These are phyloP conservation scores for Cygnus olor DNA, from an alignment of 2,797 vertebrate species.

Conservation along the genomic window DNA sequence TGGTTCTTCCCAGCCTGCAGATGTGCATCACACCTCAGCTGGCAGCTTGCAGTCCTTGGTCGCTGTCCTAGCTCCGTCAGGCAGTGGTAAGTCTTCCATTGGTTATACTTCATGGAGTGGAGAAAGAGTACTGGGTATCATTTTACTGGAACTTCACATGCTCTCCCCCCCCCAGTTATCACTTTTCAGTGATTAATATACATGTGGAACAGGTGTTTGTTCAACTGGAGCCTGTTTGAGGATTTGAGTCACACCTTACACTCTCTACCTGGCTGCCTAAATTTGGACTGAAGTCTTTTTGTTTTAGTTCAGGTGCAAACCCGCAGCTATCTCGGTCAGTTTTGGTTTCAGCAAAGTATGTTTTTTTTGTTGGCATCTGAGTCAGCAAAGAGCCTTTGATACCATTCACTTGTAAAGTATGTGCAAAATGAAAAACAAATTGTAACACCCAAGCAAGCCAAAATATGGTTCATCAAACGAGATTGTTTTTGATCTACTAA, in stretches of 20 bases:
- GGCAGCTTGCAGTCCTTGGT: neutral
- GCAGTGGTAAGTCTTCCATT: neutral
- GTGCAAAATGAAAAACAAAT: neutral
- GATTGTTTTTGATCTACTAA: neutral
- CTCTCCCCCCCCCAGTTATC: neutral
- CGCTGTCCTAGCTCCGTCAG: neutral
- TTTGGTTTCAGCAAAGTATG: neutral
- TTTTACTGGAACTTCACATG: neutral
- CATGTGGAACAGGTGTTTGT: neutral
- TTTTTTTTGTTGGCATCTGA: neutral
- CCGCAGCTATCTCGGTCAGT: accelerated
- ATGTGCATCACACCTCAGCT: neutral
- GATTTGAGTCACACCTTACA: neutral
- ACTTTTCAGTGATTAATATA: neutral
- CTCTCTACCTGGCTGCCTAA: neutral
- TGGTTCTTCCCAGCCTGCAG: neutral
- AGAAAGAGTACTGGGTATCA: too few relatives aligned
- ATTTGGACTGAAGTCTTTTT: neutral
- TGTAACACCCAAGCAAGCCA: neutral
- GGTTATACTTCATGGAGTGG: neutral
- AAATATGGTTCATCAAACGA: neutral
- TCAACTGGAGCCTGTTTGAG: neutral
- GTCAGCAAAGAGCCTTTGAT: neutral
- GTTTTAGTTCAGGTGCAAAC: neutral
- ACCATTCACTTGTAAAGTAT: neutral